Base-by-base conservation (phyloP, 2,797 vertebrate genomes). In the Schizopygopsis malacanthus region DNA sequence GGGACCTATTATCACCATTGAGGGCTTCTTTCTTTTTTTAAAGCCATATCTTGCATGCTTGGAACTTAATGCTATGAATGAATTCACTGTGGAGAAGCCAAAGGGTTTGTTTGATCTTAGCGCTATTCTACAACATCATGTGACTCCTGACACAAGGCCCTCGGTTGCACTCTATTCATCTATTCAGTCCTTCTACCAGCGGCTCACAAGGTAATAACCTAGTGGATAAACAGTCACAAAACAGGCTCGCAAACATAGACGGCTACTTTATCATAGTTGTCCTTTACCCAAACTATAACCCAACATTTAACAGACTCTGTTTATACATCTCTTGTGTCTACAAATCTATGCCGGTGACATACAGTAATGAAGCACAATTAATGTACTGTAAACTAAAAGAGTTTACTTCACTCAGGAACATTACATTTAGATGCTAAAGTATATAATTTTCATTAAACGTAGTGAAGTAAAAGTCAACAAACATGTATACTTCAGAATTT, bases 61-160 rank as follows among this genome's bases (percentile, higher is more conserved):
- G 83, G 41, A 76, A 61, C 56, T 28, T 73, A 76, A 39, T 79
- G 69, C 59, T 83, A 82, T 89, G 85, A 90, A 90, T 86, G 90
- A 86, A 71, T 61, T 84, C 86, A 87, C 78, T 90, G 90, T 90
- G 75, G 22, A 61, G 43, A 87, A 73, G 90, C 88, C 85, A 84
- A 86, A 81, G 50, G 83, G 83, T 85, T 86, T 87, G 81, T 90
- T 90, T 90, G 87, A 89, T 89, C 90, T 89, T 41, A 56, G 71
- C 52, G 85, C 84, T 79, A 25, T 87, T 85, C 69, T 81, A 82
- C 85, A 79, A 75, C 78, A 82, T 75, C 85, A 87, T 86, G 85
- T 82, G 83, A 88, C 54, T 71, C 37, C 79, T 50, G 84, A 83
- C 84, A 82, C 77, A 70, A 84, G 87, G 79, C 43, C 70, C 82